These are phyloP conservation scores for Takifugu rubripes DNA, from an alignment of 2,797 vertebrate genomes.

Conservation along the genomic window DNA sequence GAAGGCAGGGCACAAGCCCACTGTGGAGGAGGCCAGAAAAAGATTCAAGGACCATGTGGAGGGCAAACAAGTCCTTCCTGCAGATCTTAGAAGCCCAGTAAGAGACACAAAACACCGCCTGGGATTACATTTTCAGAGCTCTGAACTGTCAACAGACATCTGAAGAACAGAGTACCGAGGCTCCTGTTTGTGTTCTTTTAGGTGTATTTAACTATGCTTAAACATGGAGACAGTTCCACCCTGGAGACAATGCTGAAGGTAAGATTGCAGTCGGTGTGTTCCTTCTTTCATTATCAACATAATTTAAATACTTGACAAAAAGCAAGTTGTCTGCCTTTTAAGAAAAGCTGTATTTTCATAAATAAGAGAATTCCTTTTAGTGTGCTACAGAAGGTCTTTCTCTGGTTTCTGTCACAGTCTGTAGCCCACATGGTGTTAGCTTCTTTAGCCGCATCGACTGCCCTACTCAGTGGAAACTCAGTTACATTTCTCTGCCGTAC, in stretches of 20 bases:
- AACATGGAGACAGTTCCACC: conserved; percentile 88
- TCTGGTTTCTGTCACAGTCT: too few relatives aligned
- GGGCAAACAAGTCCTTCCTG: conserved; percentile 85
- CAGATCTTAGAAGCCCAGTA: conserved; percentile 95
- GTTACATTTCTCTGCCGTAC: not conserved
- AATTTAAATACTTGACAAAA: too few relatives aligned
- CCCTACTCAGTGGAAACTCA: too few relatives aligned
- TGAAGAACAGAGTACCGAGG: not conserved
- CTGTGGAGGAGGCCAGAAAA: conserved; percentile 91
- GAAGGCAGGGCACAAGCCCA: conserved; percentile 94
- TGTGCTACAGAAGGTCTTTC: too few relatives aligned
- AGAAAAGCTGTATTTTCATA: too few relatives aligned
- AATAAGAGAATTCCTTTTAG: too few relatives aligned
- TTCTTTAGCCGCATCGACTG: not conserved
- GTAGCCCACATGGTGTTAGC: too few relatives aligned
- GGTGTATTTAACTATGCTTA: conserved; percentile 95
- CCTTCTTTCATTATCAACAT: too few relatives aligned
- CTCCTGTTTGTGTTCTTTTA: conserved; percentile 35
- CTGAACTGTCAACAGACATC: not conserved
- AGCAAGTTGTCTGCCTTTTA: too few relatives aligned
- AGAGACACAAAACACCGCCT: conserved; percentile 18
- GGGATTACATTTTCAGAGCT: not conserved
- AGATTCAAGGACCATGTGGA: conserved; percentile 96
- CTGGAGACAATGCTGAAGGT: conserved; percentile 98
- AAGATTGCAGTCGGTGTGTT: not conserved